phyloP scores from a whole-genome alignment of 2,797 vertebrate species.

The Numenius phaeopus region DNA sequence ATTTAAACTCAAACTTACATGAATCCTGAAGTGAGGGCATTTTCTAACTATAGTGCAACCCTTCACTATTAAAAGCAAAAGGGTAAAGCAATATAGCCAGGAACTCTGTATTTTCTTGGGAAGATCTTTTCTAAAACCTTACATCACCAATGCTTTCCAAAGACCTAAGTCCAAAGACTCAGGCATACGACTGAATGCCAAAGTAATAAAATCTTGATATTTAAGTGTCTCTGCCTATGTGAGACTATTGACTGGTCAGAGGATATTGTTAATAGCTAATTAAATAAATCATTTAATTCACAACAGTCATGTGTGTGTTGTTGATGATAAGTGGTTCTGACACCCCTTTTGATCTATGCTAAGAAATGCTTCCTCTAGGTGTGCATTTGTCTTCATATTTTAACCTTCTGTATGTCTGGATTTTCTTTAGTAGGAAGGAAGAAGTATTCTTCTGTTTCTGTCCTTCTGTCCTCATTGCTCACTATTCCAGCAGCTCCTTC shows the following conservation, averaged over 20 bases:
- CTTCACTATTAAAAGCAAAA: neutral
- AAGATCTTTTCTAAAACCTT: neutral
- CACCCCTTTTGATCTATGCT: neutral
- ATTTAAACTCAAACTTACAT: neutral
- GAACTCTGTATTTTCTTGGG: neutral
- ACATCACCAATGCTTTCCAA: neutral
- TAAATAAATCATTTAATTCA: neutral
- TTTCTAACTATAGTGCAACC: neutral
- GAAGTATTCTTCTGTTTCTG: neutral
- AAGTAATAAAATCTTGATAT: neutral
- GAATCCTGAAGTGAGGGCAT: neutral
- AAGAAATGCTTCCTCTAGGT: neutral
- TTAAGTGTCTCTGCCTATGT: neutral
- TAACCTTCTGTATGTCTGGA: neutral
- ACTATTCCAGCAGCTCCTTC: neutral
- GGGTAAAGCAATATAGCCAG: neutral
- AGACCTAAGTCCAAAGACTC: neutral
- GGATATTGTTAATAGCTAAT: neutral
- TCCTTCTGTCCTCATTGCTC: neutral
- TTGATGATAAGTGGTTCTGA: neutral
- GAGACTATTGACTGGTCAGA: neutral
- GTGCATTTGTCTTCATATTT: neutral
- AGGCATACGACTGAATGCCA: neutral
- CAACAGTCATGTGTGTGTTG: neutral
- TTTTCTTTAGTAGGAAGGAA: neutral